These are phyloP conservation scores for Simalia tracyae DNA, from an alignment of 2,797 vertebrate genomes.

Conservation along the genomic window DNA sequence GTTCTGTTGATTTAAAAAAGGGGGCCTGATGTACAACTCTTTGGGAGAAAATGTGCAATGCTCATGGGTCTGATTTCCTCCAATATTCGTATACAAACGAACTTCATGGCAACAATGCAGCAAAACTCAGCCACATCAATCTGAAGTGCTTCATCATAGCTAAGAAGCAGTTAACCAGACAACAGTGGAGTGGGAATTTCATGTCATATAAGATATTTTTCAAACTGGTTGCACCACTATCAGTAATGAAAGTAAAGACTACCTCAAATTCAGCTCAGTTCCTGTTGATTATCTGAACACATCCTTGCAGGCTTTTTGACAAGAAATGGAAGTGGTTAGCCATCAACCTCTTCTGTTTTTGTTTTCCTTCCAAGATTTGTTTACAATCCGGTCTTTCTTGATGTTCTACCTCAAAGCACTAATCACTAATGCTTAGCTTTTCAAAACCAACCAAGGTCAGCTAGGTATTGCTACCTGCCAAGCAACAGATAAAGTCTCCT, in stretches of 20 bases:
- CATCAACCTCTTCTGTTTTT: neutral
- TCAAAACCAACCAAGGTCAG: neutral
- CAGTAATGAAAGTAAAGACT: neutral
- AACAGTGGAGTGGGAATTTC: neutral
- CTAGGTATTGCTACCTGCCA: neutral
- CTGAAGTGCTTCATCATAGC: neutral
- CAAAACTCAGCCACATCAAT: neutral
- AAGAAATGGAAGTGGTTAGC: neutral
- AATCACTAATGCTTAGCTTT: neutral
- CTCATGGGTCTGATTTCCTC: neutral
- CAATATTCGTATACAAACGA: neutral
- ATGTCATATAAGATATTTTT: neutral
- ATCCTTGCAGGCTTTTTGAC: neutral
- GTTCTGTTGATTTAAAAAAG: neutral
- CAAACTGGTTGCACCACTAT: neutral
- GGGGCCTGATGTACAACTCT: neutral
- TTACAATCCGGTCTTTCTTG: neutral
- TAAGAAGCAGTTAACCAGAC: neutral
- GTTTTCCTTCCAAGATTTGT: neutral
- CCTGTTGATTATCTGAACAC: neutral
- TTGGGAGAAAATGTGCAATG: neutral
- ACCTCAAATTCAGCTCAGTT: neutral
- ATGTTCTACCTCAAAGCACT: neutral
- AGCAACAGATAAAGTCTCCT: neutral
- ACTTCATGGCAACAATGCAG: neutral